Percentiles rank a stretch among this genome's conserved stretches.
These are phyloP conservation scores for Albula goreensis DNA, from an alignment of 2,113 vertebrate genomes.

Conservation along the genomic window DNA sequence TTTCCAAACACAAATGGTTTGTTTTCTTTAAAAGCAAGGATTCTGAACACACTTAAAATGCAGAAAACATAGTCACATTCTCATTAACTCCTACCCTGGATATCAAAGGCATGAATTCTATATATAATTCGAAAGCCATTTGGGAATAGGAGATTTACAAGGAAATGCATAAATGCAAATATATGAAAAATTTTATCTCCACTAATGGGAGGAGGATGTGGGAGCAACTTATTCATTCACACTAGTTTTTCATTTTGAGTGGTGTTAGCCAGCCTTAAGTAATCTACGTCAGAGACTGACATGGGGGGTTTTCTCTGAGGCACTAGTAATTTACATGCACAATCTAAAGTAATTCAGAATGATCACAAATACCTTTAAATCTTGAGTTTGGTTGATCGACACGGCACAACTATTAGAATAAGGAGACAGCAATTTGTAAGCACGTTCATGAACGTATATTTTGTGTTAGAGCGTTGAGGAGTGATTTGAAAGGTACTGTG, in stretches of 20 bases:
- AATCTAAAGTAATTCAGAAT: neutral
- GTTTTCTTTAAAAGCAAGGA: slow-evolving; percentile 1
- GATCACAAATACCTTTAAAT: neutral
- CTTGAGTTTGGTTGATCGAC: neutral
- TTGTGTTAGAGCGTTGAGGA: neutral
- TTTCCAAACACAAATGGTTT: neutral
- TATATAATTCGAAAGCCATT: neutral
- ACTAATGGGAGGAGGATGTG: neutral
- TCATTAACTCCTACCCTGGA: neutral
- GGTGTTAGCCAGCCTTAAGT: neutral
- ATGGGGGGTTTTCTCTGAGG: neutral
- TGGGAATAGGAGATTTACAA: neutral
- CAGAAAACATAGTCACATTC: neutral
- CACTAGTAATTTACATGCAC: too few species aligned
- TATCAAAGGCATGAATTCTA: neutral
- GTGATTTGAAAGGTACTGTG: neutral
- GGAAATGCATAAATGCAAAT: neutral
- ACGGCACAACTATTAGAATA: neutral
- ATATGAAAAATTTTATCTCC: neutral
- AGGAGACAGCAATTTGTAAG: neutral
- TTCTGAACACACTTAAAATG: neutral
- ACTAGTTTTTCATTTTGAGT: neutral
- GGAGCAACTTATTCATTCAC: neutral
- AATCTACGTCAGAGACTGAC: neutral
- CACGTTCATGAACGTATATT: neutral